phyloP scores from a whole-genome alignment of 2,888 invertebrate species.

The Prosapia bicincta region DNA sequence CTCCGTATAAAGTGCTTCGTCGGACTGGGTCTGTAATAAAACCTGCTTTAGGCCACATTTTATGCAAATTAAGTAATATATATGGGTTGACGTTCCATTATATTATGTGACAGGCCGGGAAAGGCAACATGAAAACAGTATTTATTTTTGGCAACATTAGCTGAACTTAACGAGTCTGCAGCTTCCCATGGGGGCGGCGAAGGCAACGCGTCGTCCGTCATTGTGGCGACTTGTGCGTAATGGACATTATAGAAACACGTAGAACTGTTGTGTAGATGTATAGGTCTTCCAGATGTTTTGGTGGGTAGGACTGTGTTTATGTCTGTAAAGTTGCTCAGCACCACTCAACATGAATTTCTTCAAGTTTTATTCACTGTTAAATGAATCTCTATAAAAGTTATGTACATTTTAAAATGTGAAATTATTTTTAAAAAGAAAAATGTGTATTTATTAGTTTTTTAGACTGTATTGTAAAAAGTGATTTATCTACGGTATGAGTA shows the following conservation, averaged over 20 bases:
- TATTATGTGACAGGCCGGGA: not conserved
- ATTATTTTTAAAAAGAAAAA: too few relatives aligned
- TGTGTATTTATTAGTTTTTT: too few relatives aligned
- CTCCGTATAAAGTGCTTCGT: too few relatives aligned
- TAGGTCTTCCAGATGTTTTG: not conserved
- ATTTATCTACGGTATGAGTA: too few relatives aligned
- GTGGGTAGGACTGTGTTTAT: too few relatives aligned
- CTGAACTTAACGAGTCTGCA: not conserved
- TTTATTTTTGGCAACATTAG: not conserved
- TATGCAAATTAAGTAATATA: not conserved
- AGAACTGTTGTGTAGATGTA: not conserved
- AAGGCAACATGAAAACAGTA: not conserved
- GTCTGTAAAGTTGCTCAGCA: too few relatives aligned
- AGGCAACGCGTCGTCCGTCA: not conserved
- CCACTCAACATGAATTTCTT: too few relatives aligned
- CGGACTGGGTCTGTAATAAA: not conserved
- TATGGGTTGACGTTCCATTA: not conserved
- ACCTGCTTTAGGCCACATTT: not conserved
- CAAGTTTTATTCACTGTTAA: too few relatives aligned
- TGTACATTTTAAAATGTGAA: too few relatives aligned
- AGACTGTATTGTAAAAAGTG: too few relatives aligned
- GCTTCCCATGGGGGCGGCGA: not conserved
- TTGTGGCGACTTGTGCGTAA: not conserved
- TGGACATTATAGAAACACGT: not conserved
- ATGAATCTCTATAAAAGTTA: too few relatives aligned